A percentile compares a stretch with the other conserved stretches of the same genome.
These are phyloP conservation scores for Ectemnius cavifrons DNA, from an alignment of 2,888 invertebrate genomes.

Conservation along the genomic window DNA sequence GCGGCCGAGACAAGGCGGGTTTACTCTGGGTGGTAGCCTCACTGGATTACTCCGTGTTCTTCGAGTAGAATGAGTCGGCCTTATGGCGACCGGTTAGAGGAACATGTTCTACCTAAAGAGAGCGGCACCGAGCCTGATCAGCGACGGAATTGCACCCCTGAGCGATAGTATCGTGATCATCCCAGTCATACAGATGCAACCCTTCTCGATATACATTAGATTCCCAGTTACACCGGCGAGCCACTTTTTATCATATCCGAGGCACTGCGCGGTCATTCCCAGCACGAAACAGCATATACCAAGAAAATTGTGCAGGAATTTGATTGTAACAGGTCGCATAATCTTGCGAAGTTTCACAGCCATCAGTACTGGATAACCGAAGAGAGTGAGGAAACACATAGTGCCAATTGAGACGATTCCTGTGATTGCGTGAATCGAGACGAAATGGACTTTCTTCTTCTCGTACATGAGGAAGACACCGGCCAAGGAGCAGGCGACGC, in stretches of 20 bases:
- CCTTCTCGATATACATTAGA: conserved; percentile 26
- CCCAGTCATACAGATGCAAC: conserved; percentile 46
- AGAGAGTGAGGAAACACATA: conserved; percentile 77
- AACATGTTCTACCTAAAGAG: conserved; percentile 17
- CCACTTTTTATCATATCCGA: conserved; percentile 64
- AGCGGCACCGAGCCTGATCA: conserved; percentile 32
- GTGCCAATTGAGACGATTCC: conserved; percentile 79
- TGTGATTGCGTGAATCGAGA: conserved; percentile 62
- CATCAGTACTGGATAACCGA: conserved; percentile 80
- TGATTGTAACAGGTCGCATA: conserved; percentile 79
- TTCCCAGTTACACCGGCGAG: conserved; percentile 22
- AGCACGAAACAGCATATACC: conserved; percentile 79
- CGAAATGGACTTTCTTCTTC: conserved; percentile 70
- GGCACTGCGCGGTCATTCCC: conserved; percentile 78
- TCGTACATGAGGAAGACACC: conserved; percentile 79
- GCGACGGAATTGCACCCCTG: conserved; percentile 58
- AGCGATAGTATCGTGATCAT: conserved; percentile 61
- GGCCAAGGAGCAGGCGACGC: conserved; percentile 79
- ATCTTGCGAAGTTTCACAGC: conserved; percentile 79
- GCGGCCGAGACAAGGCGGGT: conserved; percentile 11
- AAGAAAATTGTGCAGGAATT: conserved; percentile 80
- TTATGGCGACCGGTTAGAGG: neutral
- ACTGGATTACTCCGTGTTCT: conserved; percentile 20
- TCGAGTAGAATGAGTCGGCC: neutral
- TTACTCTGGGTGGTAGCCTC: neutral